Conservation (phyloP, 2,797 vertebrate genomes). For the Vespertilio murinus region DNA sequence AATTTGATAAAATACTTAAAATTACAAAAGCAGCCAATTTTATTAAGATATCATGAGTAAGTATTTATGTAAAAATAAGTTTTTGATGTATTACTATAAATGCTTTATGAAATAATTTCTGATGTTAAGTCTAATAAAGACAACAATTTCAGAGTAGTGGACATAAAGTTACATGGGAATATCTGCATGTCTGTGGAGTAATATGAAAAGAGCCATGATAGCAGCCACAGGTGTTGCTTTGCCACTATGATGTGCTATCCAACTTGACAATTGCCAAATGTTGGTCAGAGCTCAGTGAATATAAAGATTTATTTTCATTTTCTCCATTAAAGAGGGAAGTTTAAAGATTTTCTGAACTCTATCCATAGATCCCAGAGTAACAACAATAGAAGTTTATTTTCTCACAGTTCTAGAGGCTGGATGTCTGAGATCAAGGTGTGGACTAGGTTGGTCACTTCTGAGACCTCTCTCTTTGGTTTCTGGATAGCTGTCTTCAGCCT, state of each 20-base stretch:
- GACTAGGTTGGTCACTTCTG: not conserved
- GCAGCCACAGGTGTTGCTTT: not conserved
- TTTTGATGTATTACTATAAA: not conserved
- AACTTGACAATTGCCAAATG: not conserved
- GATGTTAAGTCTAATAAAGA: not conserved
- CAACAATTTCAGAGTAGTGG: not conserved
- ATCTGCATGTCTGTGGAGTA: not conserved
- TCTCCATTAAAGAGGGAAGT: not conserved
- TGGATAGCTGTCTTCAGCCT: not conserved
- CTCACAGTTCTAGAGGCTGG: not conserved
- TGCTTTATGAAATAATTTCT: not conserved
- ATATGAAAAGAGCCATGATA: accelerated
- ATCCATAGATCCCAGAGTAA: not conserved
- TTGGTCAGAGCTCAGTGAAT: not conserved
- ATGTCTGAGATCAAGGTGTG: not conserved
- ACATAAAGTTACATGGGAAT: too few relatives aligned
- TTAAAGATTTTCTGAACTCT: not conserved
- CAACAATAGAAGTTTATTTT: not conserved
- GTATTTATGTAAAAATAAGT: not conserved
- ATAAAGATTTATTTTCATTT: not conserved
- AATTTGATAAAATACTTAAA: not conserved
- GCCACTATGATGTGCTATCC: too few relatives aligned
- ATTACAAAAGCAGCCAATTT: not conserved
- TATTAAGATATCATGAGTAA: not conserved
- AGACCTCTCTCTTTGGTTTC: not conserved